Base-by-base conservation (phyloP, 2,888 invertebrate genomes). In the Sisyra terminalis region DNA sequence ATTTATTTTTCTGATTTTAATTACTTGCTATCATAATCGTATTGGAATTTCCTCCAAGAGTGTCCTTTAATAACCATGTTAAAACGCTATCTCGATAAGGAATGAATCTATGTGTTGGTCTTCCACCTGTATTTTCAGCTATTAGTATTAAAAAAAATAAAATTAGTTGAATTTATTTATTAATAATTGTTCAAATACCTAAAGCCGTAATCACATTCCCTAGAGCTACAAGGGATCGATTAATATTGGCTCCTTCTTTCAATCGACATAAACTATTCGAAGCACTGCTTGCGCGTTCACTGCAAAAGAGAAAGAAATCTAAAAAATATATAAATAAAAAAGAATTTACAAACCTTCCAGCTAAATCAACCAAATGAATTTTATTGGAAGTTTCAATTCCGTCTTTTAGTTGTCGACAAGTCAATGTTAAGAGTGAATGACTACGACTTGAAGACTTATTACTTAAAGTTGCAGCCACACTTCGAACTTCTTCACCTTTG, bases 151-250 rank as follows among this genome's bases (percentile, higher is more conserved):
- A 29, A 29, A 9, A 8, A 29, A 29, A 29, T 8, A 29, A 29
- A 29, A 8, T 9, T 29, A 8, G 8, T 29, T 29, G 9, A 8
- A 8, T 8, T 29, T 29, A 8, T 29, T 9, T 8, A 29, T 8
- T 9, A 29, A 29, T 9, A 9, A 29, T 29, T 29, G 14, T 14
- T 14, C 6, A 52, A 59, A 61, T 61, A 81, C 82, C 83, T 51
- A 86, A 65, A 30, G 82, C 76, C 17, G 83, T 81, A 53, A 85
- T 84, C 49, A 85, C 85, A 63, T 82, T 84, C 53, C 84, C 83
- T 34, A 86, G 68, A 17, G 84, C 83, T 31, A 84, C 84, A 45
- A 85, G 64, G 40, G 84, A 84, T 55, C 79, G 80, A 61, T 85
- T 85, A 55, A 85, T 85, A 53, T 80, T 83, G 29, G 74, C 68